Conservation (phyloP, 2,797 vertebrate genomes). For the Silurus aristotelis region DNA sequence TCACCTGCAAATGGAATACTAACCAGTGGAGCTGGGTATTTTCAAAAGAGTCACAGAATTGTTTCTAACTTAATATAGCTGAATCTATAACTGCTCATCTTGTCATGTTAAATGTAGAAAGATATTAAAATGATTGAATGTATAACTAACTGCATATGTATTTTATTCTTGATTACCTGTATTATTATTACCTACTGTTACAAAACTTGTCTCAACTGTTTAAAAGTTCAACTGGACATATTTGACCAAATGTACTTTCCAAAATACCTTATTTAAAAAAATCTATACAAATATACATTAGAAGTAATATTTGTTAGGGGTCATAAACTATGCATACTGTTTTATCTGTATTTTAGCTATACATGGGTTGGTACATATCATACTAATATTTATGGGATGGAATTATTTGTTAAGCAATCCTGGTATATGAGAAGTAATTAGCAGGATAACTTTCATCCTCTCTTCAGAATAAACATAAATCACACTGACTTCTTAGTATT, state of each 20-base stretch:
- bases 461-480: background rate
- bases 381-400: no score
- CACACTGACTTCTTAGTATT: background rate
- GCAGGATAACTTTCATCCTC: background rate
- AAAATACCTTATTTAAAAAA: background rate
- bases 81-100: background rate
- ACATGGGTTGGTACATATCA: background rate
- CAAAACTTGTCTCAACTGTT: background rate
- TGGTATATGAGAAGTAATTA: background rate
- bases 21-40: background rate
- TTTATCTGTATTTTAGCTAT: background rate
- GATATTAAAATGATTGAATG: background rate
- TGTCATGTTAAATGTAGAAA: background rate
- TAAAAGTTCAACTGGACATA: background rate
- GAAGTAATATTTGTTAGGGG: background rate
- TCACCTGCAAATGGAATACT: slow-evolving; percentile 21
- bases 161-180: background rate
- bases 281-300: background rate
- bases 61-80: slow-evolving; percentile 22
- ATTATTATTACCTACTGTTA: background rate
- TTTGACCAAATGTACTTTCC: background rate
- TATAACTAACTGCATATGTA: background rate
- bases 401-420: background rate
- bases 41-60: slow-evolving; percentile 5
- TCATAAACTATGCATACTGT: background rate